phyloP scores from a whole-genome alignment of 1,140 invertebrate genomes.

The Lordiphosa collinella region DNA sequence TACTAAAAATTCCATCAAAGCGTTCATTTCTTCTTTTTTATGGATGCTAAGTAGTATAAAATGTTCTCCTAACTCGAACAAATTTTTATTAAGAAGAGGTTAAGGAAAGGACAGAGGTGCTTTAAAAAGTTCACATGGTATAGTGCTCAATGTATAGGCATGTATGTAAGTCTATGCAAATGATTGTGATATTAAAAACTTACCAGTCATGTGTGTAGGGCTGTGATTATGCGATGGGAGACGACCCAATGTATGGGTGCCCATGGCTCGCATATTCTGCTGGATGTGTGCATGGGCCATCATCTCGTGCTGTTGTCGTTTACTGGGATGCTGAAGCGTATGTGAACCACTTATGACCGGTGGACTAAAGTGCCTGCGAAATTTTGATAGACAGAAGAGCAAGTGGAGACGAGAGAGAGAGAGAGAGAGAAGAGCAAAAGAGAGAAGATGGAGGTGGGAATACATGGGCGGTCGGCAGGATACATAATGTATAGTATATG shows the following conservation, averaged over 20 bases:
- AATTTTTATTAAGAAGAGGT: not conserved
- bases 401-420: constrained; percentile 22
- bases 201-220: constrained; percentile 79
- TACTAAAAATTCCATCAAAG: too few relatives aligned
- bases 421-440: constrained; percentile 29
- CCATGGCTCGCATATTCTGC: constrained; percentile 80
- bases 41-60: too few relatives aligned
- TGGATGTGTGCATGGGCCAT: constrained; percentile 79
- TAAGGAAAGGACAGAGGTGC: not conserved
- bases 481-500: constrained; percentile 1
- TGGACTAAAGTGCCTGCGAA: constrained; percentile 78
- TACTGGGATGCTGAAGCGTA: constrained; percentile 77
- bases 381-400: constrained; percentile 13
- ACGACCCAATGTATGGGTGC: constrained; percentile 81
- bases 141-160: too few relatives aligned
- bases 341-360: constrained; percentile 79
- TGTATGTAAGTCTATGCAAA: too few relatives aligned
- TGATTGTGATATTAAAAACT: constrained; percentile 20
- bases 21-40: too few relatives aligned
- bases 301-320: constrained; percentile 79
- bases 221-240: constrained; percentile 81
- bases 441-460: constrained; percentile 37
- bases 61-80: too few relatives aligned
- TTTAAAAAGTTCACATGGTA: too few relatives aligned
- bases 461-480: constrained; percentile 24